phyloP scores from a whole-genome alignment of 2,113 vertebrate species.

The Cettia cetti region DNA sequence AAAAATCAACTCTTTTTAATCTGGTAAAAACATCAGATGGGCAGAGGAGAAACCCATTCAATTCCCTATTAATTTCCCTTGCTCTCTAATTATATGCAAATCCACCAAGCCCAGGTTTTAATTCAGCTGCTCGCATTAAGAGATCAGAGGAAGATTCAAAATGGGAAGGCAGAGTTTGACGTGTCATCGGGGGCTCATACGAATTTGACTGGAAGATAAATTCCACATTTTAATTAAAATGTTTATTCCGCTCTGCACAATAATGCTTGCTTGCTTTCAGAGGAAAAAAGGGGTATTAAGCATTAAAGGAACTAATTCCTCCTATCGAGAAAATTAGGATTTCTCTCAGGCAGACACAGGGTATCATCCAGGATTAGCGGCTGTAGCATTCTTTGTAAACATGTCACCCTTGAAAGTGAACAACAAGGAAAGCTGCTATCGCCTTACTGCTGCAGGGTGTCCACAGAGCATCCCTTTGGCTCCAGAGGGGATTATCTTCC shows the following conservation, averaged over 20 bases:
- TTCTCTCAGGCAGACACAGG: constrained; percentile 54
- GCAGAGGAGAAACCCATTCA: constrained; percentile 47
- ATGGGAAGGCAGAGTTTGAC: background rate
- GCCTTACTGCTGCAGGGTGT: constrained; percentile 24
- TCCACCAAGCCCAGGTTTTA: constrained; percentile 62
- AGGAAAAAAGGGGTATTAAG: constrained; percentile 37
- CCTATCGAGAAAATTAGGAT: constrained; percentile 50
- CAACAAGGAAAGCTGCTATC: constrained; percentile 34
- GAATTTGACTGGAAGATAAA: constrained; percentile 18
- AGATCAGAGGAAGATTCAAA: constrained; percentile 55
- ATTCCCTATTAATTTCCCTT: constrained; percentile 60
- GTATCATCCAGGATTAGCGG: constrained; percentile 60
- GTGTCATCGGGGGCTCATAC: background rate
- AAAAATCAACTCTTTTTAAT: constrained; percentile 42
- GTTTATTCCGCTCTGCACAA: constrained; percentile 56
- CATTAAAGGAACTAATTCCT: constrained; percentile 60
- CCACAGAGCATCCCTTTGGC: background rate
- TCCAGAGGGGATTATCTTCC: constrained; percentile 10
- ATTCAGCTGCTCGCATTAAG: constrained; percentile 40
- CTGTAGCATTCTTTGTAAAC: constrained; percentile 64
- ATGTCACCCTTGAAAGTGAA: constrained; percentile 59
- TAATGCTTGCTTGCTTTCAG: constrained; percentile 45
- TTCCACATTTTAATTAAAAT: constrained; percentile 60
- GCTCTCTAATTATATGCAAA: constrained; percentile 70
- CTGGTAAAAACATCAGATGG: constrained; percentile 49